phyloP scores from a whole-genome alignment of 2,113 vertebrate genomes.

The Percina caprodes region DNA sequence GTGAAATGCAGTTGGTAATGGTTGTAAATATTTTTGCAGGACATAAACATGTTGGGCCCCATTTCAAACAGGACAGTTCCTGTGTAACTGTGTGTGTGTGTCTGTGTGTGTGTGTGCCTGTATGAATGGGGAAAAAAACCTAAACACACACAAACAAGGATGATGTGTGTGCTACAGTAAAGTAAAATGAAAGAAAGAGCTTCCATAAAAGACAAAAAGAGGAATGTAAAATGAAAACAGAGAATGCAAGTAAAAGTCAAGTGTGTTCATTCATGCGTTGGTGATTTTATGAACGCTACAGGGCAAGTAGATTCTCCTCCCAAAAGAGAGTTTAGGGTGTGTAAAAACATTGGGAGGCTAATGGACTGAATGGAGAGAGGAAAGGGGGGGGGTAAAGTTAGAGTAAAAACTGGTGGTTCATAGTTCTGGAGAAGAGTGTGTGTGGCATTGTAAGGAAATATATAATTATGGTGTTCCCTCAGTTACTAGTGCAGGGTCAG shows the following conservation, averaged over 20 bases:
- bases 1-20: slow-evolving; percentile 62
- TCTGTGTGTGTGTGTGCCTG: slow-evolving; percentile 32
- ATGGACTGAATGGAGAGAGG: slow-evolving; percentile 54
- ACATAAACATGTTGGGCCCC: slow-evolving; percentile 70
- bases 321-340: slow-evolving; percentile 55
- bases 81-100: slow-evolving; percentile 19
- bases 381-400: slow-evolving; percentile 27
- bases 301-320: slow-evolving; percentile 37
- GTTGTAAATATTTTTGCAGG: slow-evolving; percentile 74
- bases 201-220: background rate
- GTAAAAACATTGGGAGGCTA: slow-evolving; percentile 73
- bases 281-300: slow-evolving; percentile 12
- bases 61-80: slow-evolving; percentile 34
- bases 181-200: slow-evolving; percentile 3
- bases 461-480: slow-evolving; percentile 12
- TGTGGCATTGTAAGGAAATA: slow-evolving; percentile 60
- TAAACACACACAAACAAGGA: background rate
- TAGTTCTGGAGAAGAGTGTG: slow-evolving; percentile 42
- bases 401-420: slow-evolving; percentile 50
- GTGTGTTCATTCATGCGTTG: slow-evolving; percentile 50
- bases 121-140: slow-evolving; percentile 9
- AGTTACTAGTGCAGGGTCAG: slow-evolving; percentile 26
- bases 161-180: slow-evolving; percentile 8
- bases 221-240: slow-evolving; percentile 21
- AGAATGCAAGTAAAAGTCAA: slow-evolving; percentile 45